A percentile compares a stretch with the other conserved stretches of the same genome.
phyloP scores from a whole-genome alignment of 1,140 invertebrate species.

The Caenorhabditis latens region DNA sequence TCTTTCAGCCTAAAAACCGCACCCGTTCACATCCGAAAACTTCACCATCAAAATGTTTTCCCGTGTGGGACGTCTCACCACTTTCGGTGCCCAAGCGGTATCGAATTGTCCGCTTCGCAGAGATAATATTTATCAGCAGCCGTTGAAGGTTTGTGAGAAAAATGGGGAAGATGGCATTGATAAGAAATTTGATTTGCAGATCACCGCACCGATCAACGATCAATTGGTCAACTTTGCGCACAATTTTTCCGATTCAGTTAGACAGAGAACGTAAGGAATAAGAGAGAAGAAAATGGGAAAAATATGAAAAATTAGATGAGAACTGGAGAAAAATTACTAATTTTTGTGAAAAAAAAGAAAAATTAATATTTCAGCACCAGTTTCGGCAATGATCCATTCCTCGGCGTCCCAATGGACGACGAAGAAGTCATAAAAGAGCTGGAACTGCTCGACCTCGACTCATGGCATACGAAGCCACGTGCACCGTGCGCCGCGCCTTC shows the following conservation, averaged over 20 bases:
- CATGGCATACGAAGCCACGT: slow-evolving; percentile 12
- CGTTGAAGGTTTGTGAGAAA: slow-evolving; percentile 10
- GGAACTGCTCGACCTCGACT: slow-evolving; percentile 14
- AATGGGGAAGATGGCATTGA: not conserved
- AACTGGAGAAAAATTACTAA: too few relatives aligned
- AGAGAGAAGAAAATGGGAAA: not conserved
- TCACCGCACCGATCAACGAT: slow-evolving; percentile 45
- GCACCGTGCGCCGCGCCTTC: slow-evolving; percentile 19
- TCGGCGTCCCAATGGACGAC: slow-evolving; percentile 40
- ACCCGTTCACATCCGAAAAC: not conserved
- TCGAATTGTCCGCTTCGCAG: slow-evolving; percentile 47
- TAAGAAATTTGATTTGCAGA: slow-evolving; percentile 3
- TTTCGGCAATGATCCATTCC: slow-evolving; percentile 37
- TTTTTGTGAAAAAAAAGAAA: too few relatives aligned
- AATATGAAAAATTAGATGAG: too few relatives aligned
- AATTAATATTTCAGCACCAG: not conserved
- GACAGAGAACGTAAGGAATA: slow-evolving; percentile 34
- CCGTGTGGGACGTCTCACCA: slow-evolving; percentile 48
- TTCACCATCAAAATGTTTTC: slow-evolving; percentile 47
- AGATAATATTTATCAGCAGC: slow-evolving; percentile 48
- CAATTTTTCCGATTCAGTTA: slow-evolving; percentile 43
- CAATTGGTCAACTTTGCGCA: slow-evolving; percentile 31
- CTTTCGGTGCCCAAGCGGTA: slow-evolving; percentile 41
- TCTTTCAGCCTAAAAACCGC: not conserved
- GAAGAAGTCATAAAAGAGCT: slow-evolving; percentile 44